Evolutionary conservation across 1,140 invertebrate genomes (phyloP), one percentile per base, ranked within the genome.

Genomic region (Drosophila trapezifrons): DNA sequence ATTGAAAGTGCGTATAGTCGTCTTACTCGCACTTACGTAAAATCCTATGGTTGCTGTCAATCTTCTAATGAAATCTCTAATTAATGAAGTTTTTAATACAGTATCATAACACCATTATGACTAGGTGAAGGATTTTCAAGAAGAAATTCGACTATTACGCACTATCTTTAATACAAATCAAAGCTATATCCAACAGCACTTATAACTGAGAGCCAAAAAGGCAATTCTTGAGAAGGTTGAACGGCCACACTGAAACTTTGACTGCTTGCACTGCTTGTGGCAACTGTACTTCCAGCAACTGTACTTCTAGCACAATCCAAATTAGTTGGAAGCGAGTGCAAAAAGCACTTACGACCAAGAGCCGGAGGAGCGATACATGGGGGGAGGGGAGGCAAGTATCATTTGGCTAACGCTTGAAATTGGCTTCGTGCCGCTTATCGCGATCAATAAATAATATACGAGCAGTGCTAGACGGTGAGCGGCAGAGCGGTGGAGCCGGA

Each of bases 391-490:
- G 47, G 54, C 18, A 74, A 72, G 69, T 89, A 89, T 89, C 80
- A 89, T 89, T 89, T 89, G 80, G 59, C 63, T 67, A 72, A 56
- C 84, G 83, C 79, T 83, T 83, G 80, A 87, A 87, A 87, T 87
- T 87, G 84, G 84, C 85, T 89, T 89, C 84, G 84, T 89, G 84
- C 80, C 84, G 84, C 84, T 89, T 89, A 89, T 89, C 84, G 80
- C 84, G 84, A 89, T 89, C 84, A 89, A 89, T 89, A 89, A 89
- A 89, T 89, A 89, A 89, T 89, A 84, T 84, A 89, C 80, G 80
- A 90, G 85, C 76, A 55, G 70, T 27, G 63, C 49, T 51, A 55
- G 64, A 71, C 69, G 70, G 73, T 62, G 54, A 64, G 60, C 37
- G 43, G 54, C n/a, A 37, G 13, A 25, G n/a, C 45, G 18, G 38